phyloP scores from a whole-genome alignment of 2,113 vertebrate species.

The Myodes glareolus region DNA sequence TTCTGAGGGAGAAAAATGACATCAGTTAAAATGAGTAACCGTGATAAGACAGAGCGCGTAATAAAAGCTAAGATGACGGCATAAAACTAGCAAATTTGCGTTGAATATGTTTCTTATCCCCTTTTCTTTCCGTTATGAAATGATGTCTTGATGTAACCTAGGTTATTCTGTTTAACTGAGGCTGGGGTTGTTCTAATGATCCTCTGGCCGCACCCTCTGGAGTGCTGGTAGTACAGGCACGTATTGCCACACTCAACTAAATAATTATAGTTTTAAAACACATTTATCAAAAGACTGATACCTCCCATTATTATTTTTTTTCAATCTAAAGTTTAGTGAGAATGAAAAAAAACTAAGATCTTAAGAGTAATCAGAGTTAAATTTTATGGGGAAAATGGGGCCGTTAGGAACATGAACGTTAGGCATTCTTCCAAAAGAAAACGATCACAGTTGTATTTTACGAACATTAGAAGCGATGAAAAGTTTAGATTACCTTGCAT shows the following conservation, averaged over 20 bases:
- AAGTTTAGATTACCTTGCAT: slow-evolving; percentile 14
- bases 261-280: slow-evolving; percentile 57
- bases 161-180: background rate
- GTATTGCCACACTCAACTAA: background rate
- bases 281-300: slow-evolving; percentile 39
- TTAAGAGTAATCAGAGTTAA: slow-evolving; percentile 40
- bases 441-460: slow-evolving; percentile 1
- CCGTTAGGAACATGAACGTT: background rate
- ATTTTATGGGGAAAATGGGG: background rate
- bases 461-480: slow-evolving; percentile 1
- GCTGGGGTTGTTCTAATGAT: background rate
- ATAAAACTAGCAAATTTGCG: background rate
- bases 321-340: slow-evolving; percentile 29
- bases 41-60: background rate
- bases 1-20: background rate
- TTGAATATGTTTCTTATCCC: background rate
- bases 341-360: slow-evolving; percentile 43
- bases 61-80: background rate
- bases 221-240: background rate
- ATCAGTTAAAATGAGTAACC: background rate
- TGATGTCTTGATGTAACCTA: background rate
- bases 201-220: background rate
- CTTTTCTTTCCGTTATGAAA: background rate
- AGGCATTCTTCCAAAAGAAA: background rate
- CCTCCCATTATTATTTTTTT: slow-evolving; percentile 1